A percentile compares a stretch with the other conserved stretches of the same genome.
Evolutionary conservation across 2,113 vertebrate genomes (phyloP).

Genomic region (Gila orcuttii): DNA sequence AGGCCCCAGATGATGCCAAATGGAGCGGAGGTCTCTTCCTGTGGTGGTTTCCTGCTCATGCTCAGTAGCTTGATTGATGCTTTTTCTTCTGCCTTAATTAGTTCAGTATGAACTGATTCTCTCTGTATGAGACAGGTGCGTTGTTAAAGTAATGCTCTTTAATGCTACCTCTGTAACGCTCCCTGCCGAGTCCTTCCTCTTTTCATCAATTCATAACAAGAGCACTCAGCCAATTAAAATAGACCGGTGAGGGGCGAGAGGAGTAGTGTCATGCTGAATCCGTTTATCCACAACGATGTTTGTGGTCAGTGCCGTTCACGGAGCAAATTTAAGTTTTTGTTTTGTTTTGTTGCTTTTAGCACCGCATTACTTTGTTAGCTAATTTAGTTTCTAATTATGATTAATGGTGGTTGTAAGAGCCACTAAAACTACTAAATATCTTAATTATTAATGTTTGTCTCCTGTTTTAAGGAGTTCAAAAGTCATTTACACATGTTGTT

Average conservation of each 20-base stretch:
- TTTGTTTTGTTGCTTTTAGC: background rate
- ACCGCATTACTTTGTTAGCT: background rate
- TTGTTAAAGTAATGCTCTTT: conserved; percentile 71
- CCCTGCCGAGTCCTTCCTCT: conserved; percentile 66
- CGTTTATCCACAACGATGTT: background rate
- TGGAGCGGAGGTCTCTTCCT: conserved; percentile 76
- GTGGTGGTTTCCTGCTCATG: conserved; percentile 76
- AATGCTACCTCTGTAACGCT: conserved; percentile 72
- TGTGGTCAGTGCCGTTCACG: conserved; percentile 52
- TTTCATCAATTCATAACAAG: conserved; percentile 78
- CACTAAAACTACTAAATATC: background rate
- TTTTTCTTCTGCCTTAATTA: conserved; percentile 83
- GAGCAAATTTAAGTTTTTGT: conserved; percentile 39
- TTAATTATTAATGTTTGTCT: conserved; percentile 10
- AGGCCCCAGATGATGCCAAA: conserved; percentile 82
- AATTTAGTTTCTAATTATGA: background rate
- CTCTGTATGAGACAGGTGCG: conserved; percentile 75
- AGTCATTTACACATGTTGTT: background rate
- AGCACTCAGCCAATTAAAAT: conserved; percentile 76
- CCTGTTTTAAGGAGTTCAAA: background rate
- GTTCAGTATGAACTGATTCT: conserved; percentile 79
- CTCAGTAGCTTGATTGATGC: conserved; percentile 81
- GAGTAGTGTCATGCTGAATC: background rate
- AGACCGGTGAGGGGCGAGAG: conserved; percentile 58
- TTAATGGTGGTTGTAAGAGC: conserved; percentile 3